phyloP scores from a whole-genome alignment of 2,113 vertebrate genomes.

The Nyctereutes procyonoides region DNA sequence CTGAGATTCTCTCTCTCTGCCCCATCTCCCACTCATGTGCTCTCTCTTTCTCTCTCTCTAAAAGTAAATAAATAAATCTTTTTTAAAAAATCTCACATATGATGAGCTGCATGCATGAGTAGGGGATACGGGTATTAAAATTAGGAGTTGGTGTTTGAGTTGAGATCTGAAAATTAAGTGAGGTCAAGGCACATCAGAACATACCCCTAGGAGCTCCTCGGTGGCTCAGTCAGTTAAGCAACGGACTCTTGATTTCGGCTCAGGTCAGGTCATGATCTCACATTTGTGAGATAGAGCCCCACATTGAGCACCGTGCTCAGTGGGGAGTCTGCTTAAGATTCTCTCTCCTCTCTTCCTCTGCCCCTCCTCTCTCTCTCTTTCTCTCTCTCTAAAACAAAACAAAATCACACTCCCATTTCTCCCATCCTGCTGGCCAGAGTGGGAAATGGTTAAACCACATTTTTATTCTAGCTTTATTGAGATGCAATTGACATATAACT shows the following conservation, averaged over 20 bases:
- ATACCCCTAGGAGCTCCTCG: background rate
- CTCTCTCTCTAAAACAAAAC: no score
- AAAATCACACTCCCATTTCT: background rate
- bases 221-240: background rate
- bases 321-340: no score
- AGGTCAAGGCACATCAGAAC: background rate
- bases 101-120: background rate
- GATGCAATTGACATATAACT: no score
- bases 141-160: background rate
- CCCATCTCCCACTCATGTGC: background rate
- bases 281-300: no score
- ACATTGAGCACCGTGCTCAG: no score
- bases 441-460: background rate
- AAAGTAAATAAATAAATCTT: background rate
- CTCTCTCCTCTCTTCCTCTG: no score
- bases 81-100: background rate
- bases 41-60: background rate
- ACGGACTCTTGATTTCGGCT: background rate
- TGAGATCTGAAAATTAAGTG: background rate
- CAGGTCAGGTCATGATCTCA: background rate
- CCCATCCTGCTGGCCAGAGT: background rate
- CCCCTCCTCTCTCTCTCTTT: no score
- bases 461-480: no score
- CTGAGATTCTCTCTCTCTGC: background rate
- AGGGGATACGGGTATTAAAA: background rate